phyloP scores from a whole-genome alignment of 2,113 vertebrate genomes.

The Narcine bancroftii region DNA sequence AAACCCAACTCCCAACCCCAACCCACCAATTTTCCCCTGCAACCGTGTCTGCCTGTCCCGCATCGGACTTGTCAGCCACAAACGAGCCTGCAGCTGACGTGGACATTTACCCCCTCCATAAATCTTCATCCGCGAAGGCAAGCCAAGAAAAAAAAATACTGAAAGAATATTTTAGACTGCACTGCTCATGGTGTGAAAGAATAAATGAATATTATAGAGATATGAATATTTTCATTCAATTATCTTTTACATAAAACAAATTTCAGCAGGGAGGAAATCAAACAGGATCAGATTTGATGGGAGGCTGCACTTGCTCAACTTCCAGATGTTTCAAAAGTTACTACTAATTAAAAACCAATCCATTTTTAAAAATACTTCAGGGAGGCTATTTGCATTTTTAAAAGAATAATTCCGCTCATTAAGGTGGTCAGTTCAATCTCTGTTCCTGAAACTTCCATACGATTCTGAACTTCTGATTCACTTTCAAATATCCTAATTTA shows the following conservation, averaged over 20 bases:
- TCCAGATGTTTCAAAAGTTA: conserved; percentile 73
- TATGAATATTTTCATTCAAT: conserved; percentile 66
- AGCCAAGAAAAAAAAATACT: no score
- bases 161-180: not conserved
- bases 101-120: no score
- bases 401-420: conserved; percentile 72
- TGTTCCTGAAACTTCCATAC: conserved; percentile 65
- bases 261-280: conserved; percentile 57
- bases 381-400: conserved; percentile 68
- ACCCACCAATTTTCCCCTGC: no score
- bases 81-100: no score
- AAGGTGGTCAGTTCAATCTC: conserved; percentile 69
- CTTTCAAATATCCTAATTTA: conserved; percentile 68
- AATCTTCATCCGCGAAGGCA: no score
- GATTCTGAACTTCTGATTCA: conserved; percentile 74
- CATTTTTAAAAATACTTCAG: conserved; percentile 76
- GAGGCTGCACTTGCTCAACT: conserved; percentile 70
- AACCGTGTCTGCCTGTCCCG: no score
- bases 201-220: conserved; percentile 28
- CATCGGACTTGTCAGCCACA: no score
- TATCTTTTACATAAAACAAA: conserved; percentile 57
- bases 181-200: not conserved
- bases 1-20: no score
- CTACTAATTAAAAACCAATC: conserved; percentile 66
- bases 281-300: conserved; percentile 57